Percentiles rank a stretch among this genome's conserved stretches.
These are phyloP conservation scores for Theristicus caerulescens DNA, from an alignment of 2,113 vertebrate species.

Conservation along the genomic window DNA sequence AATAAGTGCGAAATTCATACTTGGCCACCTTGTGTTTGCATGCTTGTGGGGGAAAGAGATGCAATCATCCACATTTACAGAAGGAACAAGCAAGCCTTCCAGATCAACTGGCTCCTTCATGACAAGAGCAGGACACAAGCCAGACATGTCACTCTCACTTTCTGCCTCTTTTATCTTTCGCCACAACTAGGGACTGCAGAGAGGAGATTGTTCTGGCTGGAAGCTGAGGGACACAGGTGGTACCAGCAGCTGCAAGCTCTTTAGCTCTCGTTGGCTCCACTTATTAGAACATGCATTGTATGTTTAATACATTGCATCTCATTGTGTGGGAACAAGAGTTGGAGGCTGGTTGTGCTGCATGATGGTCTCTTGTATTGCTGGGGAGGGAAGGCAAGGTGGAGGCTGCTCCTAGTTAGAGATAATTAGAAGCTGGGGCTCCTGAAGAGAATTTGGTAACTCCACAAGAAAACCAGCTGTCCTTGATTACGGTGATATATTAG, in stretches of 20 bases:
- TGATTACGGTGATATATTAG: constrained; percentile 48
- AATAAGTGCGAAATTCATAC: not conserved
- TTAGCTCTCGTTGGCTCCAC: constrained; percentile 48
- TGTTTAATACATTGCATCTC: constrained; percentile 44
- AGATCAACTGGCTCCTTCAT: constrained; percentile 21
- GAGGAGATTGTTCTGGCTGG: constrained; percentile 66
- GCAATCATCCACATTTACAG: not conserved
- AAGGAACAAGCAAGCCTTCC: not conserved
- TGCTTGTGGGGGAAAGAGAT: not conserved
- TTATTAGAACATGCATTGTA: constrained; percentile 39
- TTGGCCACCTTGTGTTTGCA: not conserved
- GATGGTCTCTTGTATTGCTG: not conserved
- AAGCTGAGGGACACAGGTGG: constrained; percentile 68
- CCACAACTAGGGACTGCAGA: constrained; percentile 59
- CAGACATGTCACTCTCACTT: constrained; percentile 55
- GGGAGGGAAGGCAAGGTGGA: constrained; percentile 38
- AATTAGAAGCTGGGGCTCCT: constrained; percentile 55
- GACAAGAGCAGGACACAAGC: not conserved
- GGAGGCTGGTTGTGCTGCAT: not conserved
- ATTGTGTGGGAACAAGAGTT: not conserved
- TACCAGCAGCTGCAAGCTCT: constrained; percentile 69
- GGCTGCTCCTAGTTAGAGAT: constrained; percentile 46
- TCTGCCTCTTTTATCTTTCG: constrained; percentile 59
- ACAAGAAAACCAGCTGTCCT: constrained; percentile 52
- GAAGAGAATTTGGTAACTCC: constrained; percentile 55